phyloP scores from a whole-genome alignment of 2,888 invertebrate species.

The Sialis lutaria region DNA sequence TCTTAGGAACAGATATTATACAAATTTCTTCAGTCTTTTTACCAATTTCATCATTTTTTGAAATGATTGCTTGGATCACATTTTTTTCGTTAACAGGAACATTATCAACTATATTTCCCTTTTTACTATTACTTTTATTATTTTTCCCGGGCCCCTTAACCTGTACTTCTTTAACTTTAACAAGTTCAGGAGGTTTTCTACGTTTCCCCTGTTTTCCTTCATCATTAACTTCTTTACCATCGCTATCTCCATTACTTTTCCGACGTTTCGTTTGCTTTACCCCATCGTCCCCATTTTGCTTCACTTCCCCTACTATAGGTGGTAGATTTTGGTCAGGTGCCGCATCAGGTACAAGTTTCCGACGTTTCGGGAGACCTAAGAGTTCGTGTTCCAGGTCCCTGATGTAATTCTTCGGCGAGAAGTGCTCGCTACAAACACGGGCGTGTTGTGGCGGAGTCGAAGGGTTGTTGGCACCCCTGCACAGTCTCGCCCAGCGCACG shows the following conservation, averaged over 20 bases:
- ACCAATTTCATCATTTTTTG: too few species aligned
- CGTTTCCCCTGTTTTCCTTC: not conserved
- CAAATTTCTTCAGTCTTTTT: too few species aligned
- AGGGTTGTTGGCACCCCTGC: conserved; percentile 21
- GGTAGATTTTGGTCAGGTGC: conserved; percentile 22
- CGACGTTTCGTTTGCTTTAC: too few species aligned
- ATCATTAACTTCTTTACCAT: not conserved
- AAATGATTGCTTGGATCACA: too few species aligned
- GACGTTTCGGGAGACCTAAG: conserved; percentile 31
- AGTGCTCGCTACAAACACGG: conserved; percentile 33
- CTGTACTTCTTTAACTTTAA: conserved; percentile 7
- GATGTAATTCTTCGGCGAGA: conserved; percentile 30
- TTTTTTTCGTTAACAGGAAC: not conserved
- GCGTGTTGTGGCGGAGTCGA: conserved; percentile 24
- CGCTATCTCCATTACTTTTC: conserved; percentile 5
- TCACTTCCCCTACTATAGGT: conserved; percentile 8
- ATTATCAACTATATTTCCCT: conserved; percentile 5
- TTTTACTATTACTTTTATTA: conserved; percentile 7
- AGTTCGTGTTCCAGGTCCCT: conserved; percentile 35
- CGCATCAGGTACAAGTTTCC: conserved; percentile 28
- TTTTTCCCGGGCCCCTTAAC: conserved; percentile 1
- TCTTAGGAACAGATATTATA: not conserved
- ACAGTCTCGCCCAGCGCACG: conserved; percentile 28
- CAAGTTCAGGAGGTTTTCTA: conserved; percentile 7
- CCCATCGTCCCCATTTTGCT: not conserved